phyloP scores from a whole-genome alignment of 2,797 vertebrate species.

The Syndactyla subalaris region DNA sequence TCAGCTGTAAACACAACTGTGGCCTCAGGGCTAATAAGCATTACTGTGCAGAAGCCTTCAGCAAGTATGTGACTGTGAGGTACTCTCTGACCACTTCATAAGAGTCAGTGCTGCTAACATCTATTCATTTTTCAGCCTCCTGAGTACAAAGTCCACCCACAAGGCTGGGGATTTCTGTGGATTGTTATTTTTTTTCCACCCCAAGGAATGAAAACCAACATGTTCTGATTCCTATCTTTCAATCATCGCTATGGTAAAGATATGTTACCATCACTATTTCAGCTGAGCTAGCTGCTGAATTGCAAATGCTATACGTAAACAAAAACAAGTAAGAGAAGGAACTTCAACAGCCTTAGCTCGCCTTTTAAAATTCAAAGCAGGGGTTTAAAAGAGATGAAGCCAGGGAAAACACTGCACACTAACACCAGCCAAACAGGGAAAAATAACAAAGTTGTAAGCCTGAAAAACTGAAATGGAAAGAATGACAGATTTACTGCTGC shows the following conservation, averaged over 20 bases:
- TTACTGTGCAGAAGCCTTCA: neutral
- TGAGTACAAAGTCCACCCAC: neutral
- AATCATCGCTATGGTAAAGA: neutral
- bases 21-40: neutral
- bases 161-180: neutral
- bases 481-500: conserved; percentile 61
- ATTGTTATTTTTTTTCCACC: neutral
- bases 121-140: neutral
- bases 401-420: conserved; percentile 53
- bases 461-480: conserved; percentile 59
- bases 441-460: conserved; percentile 58
- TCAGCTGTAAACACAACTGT: neutral
- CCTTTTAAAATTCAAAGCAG: conserved; percentile 66
- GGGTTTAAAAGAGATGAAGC: conserved; percentile 53
- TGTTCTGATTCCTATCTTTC: conserved; percentile 26
- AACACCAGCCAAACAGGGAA: conserved; percentile 52
- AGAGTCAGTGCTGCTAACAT: neutral
- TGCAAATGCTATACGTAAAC: conserved; percentile 35
- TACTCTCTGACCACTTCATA: neutral
- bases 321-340: conserved; percentile 58
- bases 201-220: conserved; percentile 12
- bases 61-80: neutral
- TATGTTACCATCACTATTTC: neutral
- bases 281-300: conserved; percentile 38
- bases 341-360: neutral